Evolutionary conservation across 2,113 vertebrate genomes (phyloP).

Genomic region (Microcebus lehilahytsara): DNA sequence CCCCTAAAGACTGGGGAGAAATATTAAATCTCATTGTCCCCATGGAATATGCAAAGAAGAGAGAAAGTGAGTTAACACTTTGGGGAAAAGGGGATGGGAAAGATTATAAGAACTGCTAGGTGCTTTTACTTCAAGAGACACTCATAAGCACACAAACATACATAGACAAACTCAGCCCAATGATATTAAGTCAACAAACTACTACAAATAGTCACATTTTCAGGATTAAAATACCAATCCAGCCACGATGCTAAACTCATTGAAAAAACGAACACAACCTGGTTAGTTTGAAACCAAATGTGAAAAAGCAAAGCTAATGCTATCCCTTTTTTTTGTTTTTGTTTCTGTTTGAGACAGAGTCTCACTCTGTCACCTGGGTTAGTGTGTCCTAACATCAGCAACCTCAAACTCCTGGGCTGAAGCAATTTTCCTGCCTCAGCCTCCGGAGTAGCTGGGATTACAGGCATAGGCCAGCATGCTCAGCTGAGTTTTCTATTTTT

Average conservation of each 20-base stretch:
- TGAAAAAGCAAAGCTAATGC: not conserved
- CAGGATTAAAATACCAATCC: not conserved
- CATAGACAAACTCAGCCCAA: not conserved
- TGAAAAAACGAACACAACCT: not conserved
- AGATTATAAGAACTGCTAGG: constrained; percentile 11
- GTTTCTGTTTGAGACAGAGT: too few species aligned
- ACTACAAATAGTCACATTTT: constrained; percentile 2
- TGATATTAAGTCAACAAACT: not conserved
- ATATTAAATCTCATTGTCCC: not conserved
- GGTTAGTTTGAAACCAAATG: constrained; percentile 45
- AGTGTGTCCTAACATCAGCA: too few species aligned
- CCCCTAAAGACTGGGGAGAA: not conserved
- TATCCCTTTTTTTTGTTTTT: not conserved
- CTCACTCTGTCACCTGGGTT: too few species aligned
- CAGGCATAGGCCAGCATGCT: too few species aligned
- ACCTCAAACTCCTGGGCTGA: too few species aligned
- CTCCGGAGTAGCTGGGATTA: too few species aligned
- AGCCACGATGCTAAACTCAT: not conserved
- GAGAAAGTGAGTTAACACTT: not conserved
- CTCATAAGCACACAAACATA: not conserved
- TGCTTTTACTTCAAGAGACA: constrained; percentile 23
- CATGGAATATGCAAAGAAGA: constrained; percentile 1
- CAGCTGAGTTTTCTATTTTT: too few species aligned
- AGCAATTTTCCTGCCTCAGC: too few species aligned
- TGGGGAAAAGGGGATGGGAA: not conserved